Evolutionary conservation across 2,113 vertebrate species (phyloP).

Genomic region (Garra rufa): DNA sequence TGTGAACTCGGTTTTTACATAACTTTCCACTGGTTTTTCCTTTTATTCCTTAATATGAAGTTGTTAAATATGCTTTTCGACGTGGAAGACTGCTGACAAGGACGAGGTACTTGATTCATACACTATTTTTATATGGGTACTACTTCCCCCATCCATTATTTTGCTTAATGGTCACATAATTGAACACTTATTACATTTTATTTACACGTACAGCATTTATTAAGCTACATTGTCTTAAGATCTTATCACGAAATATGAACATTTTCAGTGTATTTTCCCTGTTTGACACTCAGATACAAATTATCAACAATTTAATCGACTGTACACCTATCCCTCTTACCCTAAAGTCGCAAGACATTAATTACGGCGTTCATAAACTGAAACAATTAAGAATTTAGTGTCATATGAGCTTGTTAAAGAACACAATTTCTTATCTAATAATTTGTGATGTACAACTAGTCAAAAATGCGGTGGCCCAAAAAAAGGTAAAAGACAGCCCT

Average conservation of each 20-base stretch:
- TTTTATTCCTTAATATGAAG: no score
- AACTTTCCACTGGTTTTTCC: not conserved
- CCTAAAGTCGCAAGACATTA: not conserved
- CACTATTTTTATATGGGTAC: not conserved
- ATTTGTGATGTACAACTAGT: not conserved
- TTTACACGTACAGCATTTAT: not conserved
- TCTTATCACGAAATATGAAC: not conserved
- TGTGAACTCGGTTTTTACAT: not conserved
- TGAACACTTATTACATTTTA: not conserved
- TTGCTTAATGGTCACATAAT: not conserved
- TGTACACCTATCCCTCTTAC: not conserved
- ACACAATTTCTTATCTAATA: not conserved
- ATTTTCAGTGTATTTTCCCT: not conserved
- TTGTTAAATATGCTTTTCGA: not conserved
- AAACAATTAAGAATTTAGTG: not conserved
- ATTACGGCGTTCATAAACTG: not conserved
- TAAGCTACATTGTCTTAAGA: not conserved
- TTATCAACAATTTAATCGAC: not conserved
- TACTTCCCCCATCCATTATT: not conserved
- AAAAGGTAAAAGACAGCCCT: not conserved
- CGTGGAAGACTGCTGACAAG: not conserved
- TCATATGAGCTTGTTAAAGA: not conserved
- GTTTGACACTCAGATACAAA: not conserved
- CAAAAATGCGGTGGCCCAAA: not conserved
- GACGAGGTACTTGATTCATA: not conserved